phyloP scores from a whole-genome alignment of 2,888 invertebrate species.

The Ectemnius continuus region DNA sequence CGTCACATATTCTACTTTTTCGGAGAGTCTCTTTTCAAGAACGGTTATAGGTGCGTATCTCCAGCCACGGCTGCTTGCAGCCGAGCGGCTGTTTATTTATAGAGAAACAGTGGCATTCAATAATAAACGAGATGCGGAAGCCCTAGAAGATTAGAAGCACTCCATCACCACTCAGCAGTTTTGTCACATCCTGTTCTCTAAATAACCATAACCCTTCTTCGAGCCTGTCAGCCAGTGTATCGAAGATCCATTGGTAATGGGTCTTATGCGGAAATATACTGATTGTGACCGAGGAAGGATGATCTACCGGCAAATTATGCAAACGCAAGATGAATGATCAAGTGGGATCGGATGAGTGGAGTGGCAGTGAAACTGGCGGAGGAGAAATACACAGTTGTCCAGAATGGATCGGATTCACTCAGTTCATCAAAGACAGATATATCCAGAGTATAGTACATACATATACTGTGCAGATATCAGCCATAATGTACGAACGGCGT shows the following conservation, averaged over 20 bases:
- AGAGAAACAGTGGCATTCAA: constrained; percentile 8
- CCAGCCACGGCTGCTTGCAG: background rate
- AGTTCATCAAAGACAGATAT: too few species aligned
- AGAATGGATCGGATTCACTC: background rate
- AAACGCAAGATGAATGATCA: constrained; percentile 1
- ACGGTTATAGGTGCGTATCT: too few species aligned
- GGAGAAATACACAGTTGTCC: background rate
- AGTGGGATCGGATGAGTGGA: background rate
- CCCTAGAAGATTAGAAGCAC: constrained; percentile 2
- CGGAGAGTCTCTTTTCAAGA: background rate
- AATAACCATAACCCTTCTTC: background rate
- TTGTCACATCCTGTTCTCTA: background rate
- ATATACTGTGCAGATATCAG: too few species aligned
- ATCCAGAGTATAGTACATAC: too few species aligned
- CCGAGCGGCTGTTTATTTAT: background rate
- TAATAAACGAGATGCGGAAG: constrained; percentile 6
- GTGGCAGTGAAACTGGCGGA: too few species aligned
- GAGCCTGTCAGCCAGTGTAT: background rate
- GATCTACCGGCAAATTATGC: background rate
- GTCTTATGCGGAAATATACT: background rate
- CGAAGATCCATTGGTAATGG: background rate
- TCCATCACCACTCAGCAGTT: background rate
- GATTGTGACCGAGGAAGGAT: background rate
- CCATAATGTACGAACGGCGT: too few species aligned
- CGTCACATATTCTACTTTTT: background rate